Evolutionary conservation across 1,140 invertebrate genomes (phyloP).

Genomic region (Hesperophylax magnus): DNA sequence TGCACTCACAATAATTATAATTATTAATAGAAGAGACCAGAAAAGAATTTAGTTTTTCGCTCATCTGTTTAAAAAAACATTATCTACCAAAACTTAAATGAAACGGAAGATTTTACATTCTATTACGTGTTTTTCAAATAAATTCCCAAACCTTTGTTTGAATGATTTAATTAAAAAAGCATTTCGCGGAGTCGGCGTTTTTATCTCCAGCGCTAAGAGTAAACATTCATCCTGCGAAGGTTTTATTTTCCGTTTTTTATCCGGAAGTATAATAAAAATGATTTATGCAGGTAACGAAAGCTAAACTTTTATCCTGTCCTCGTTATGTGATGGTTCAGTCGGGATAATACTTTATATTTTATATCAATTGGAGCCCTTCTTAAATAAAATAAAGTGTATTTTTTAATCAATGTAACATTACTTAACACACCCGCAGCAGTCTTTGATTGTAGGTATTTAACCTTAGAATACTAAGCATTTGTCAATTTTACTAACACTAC

Average conservation of each 20-base stretch:
- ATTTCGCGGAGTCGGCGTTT: conserved; percentile 22
- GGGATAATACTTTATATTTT: conserved; percentile 13
- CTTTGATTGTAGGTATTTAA: too few relatives aligned
- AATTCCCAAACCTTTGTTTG: conserved; percentile 34
- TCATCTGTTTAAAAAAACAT: too few relatives aligned
- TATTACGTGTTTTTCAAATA: background rate
- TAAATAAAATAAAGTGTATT: too few relatives aligned
- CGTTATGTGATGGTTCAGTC: background rate
- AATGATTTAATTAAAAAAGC: conserved; percentile 50
- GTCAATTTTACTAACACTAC: too few relatives aligned
- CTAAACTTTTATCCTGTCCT: conserved; percentile 38
- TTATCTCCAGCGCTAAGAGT: conserved; percentile 41
- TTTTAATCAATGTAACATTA: too few relatives aligned
- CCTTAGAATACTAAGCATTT: too few relatives aligned
- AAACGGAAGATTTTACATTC: background rate
- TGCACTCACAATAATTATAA: too few relatives aligned
- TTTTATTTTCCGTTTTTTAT: conserved; percentile 40
- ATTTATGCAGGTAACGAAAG: conserved; percentile 53
- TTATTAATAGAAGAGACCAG: too few relatives aligned
- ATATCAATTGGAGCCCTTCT: too few relatives aligned
- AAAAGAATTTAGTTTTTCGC: too few relatives aligned
- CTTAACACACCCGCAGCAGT: too few relatives aligned
- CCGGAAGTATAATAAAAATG: conserved; percentile 52
- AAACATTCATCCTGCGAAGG: conserved; percentile 39
- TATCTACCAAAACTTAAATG: too few relatives aligned